Conservation (phyloP, 1,140 invertebrate species). For the Lasaia peninsularis region DNA sequence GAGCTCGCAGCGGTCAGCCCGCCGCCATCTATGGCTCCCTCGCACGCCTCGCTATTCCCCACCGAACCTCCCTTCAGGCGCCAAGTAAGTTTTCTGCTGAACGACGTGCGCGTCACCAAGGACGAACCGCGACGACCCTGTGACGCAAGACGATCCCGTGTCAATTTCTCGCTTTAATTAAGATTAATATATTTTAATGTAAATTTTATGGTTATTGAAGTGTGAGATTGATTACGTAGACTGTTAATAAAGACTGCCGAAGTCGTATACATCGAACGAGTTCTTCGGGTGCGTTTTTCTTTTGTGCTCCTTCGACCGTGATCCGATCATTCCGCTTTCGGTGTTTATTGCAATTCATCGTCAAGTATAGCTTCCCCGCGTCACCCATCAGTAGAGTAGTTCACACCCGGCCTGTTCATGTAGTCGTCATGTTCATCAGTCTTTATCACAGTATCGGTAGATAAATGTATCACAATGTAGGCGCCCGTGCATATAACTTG, state of each 20-base stretch:
- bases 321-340: conserved; percentile 70
- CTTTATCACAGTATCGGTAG: conserved; percentile 67
- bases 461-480: conserved; percentile 76
- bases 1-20: conserved; percentile 82
- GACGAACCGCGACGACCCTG: conserved; percentile 76
- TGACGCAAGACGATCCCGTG: conserved; percentile 50
- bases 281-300: conserved; percentile 48
- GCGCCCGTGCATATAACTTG: conserved; percentile 62
- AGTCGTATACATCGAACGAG: conserved; percentile 66
- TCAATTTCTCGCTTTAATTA: conserved; percentile 70
- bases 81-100: conserved; percentile 89
- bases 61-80: conserved; percentile 84
- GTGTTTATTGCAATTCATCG: conserved; percentile 63
- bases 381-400: conserved; percentile 57
- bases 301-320: conserved; percentile 40
- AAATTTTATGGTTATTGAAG: conserved; percentile 56
- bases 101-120: conserved; percentile 85
- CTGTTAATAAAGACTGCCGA: conserved; percentile 69
- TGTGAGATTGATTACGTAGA: conserved; percentile 63
- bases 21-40: conserved; percentile 74
- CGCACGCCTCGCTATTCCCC: conserved; percentile 79
- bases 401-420: conserved; percentile 64
- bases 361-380: conserved; percentile 58
- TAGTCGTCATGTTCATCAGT: conserved; percentile 65
- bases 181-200: conserved; percentile 67